Base-by-base conservation (phyloP, 2,888 invertebrate species). In the Petrolisthes manimaculis region DNA sequence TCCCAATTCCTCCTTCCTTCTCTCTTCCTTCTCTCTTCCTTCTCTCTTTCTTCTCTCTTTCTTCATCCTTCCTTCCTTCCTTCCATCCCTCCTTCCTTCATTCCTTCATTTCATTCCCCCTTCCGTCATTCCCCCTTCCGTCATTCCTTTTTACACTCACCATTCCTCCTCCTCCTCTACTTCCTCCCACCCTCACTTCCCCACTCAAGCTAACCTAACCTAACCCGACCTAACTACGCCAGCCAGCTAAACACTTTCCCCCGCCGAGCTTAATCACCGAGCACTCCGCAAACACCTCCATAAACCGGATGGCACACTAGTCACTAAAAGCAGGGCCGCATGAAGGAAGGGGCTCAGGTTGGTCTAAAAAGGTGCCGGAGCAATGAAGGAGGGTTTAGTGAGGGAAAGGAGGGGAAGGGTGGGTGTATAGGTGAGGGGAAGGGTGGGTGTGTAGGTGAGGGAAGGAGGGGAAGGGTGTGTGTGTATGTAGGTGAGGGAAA, bases 271-370 rank as follows among this genome's bases (percentile, higher is more conserved):
- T 71, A 71, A 79, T 55, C 54, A 79, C n/a, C 4, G 18, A 0
- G 79, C 55, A 21, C 55, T 55, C 53, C n/a, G 54, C 12, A 78
- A 54, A 78, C 78, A 78, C 78, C 54, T 78, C 37, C 78, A 78
- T 78, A 78, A 78, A 37, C 78, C 12, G 51, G n/a, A 54, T 78
- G 53, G 14, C 37, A 53, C 78, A 78, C 78, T 78, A 54, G 51
- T 54, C 14, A 53, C 78, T 78, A 78, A 78, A 78, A 54, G 78
- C 51, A 80, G 21, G 56, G 56, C 55, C 55, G 55, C 55, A 56
- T 53, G 80, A 56, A 80, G 80, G 61, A 56, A 56, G 61, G 61
- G 56, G 56, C 8, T 6, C 55, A 56, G 80, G 61, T 21, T 14
- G 80, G 61, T 1, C 0, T 8, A 51, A 61, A 56, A 37, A 37